Percentiles rank a stretch among this genome's conserved stretches.
phyloP scores from a whole-genome alignment of 2,113 vertebrate genomes.

The Turnix velox region DNA sequence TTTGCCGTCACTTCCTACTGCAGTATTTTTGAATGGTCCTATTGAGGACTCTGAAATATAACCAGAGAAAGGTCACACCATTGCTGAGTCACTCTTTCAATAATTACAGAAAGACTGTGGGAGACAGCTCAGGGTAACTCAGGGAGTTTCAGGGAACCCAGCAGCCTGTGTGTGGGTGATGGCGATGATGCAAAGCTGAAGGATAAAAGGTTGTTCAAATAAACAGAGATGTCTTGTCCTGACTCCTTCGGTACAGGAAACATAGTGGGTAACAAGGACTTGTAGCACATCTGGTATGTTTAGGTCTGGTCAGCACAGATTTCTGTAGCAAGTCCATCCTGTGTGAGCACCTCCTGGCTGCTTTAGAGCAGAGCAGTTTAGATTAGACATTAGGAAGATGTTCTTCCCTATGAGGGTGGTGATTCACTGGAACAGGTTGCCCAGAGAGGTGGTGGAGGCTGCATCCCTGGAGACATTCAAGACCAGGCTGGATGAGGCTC shows the following conservation, averaged over 20 bases:
- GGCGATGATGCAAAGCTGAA: neutral
- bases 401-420: too few relatives aligned
- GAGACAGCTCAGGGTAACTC: neutral
- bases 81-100: neutral
- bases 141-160: neutral
- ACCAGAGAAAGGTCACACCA: neutral
- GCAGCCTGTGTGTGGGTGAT: neutral
- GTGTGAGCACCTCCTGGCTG: neutral
- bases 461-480: too few relatives aligned
- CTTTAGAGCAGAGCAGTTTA: neutral
- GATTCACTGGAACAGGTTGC: too few relatives aligned
- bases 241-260: neutral
- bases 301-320: neutral
- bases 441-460: too few relatives aligned
- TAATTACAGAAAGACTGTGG: neutral
- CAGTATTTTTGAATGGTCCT: constrained; percentile 13
- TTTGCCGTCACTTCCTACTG: neutral
- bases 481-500: too few relatives aligned
- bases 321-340: neutral
- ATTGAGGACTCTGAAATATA: constrained; percentile 68
- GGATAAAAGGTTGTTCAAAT: neutral
- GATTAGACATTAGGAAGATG: too few relatives aligned
- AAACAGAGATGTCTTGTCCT: neutral
- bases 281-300: neutral
- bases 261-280: neutral